phyloP scores from a whole-genome alignment of 2,797 vertebrate species.

The Phyllotis vaccarum region DNA sequence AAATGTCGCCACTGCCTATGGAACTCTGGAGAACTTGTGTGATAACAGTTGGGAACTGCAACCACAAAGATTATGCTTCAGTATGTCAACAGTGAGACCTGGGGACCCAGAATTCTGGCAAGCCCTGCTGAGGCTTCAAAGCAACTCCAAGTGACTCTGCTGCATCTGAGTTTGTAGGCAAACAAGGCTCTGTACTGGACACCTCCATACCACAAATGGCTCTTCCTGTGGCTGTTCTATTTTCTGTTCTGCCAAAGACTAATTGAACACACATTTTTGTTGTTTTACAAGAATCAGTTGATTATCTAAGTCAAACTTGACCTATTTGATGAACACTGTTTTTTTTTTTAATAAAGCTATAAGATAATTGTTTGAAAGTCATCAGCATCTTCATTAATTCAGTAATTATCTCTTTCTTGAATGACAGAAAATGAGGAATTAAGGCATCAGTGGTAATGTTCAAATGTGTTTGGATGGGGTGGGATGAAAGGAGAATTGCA shows the following conservation, averaged over 20 bases:
- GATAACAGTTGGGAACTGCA: not conserved
- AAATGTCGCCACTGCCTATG: not conserved
- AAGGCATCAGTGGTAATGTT: not conserved
- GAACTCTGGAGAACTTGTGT: not conserved
- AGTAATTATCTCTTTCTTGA: not conserved
- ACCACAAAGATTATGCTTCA: not conserved
- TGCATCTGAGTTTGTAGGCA: not conserved
- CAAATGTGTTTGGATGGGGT: not conserved
- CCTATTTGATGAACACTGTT: slow-evolving; percentile 22
- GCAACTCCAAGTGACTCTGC: slow-evolving; percentile 19
- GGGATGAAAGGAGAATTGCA: not conserved
- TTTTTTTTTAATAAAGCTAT: slow-evolving; percentile 52
- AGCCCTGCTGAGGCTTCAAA: not conserved
- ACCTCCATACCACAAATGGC: not conserved
- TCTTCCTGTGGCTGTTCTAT: not conserved
- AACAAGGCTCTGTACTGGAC: not conserved
- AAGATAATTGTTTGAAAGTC: not conserved
- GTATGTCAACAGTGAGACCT: not conserved
- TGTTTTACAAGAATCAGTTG: slow-evolving; percentile 40
- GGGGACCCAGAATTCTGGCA: not conserved
- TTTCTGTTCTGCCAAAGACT: slow-evolving; percentile 55
- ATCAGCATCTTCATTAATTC: not conserved
- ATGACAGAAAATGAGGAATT: not conserved
- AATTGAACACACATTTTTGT: slow-evolving; percentile 60
- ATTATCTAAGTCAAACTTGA: slow-evolving; percentile 56